phyloP scores from a whole-genome alignment of 2,797 vertebrate species.

The Clarias pachynema region DNA sequence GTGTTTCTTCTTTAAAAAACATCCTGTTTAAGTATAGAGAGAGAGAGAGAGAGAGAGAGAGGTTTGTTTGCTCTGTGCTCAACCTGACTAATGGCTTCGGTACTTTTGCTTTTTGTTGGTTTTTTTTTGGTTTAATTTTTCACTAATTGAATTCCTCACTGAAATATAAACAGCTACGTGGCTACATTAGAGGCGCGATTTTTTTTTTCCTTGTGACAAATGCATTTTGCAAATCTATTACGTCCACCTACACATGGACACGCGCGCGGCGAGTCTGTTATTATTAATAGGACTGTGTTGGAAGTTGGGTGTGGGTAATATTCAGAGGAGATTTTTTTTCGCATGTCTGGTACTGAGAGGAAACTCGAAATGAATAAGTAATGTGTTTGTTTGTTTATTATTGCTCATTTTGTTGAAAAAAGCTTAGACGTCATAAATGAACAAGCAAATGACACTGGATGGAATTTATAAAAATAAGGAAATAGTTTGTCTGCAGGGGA shows the following conservation, averaged over 20 bases:
- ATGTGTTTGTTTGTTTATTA: neutral
- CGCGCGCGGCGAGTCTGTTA: neutral
- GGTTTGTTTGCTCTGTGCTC: neutral
- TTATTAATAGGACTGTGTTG: too few relatives aligned
- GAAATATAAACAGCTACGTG: constrained; percentile 34
- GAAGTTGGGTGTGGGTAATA: too few relatives aligned
- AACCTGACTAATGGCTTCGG: constrained; percentile 6
- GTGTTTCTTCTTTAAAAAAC: neutral
- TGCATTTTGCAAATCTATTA: constrained; percentile 16
- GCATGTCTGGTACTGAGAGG: too few relatives aligned
- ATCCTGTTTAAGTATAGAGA: neutral
- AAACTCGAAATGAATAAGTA: too few relatives aligned
- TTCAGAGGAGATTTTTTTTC: too few relatives aligned
- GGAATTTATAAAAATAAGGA: neutral
- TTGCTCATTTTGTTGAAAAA: neutral
- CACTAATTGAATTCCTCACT: constrained; percentile 32
- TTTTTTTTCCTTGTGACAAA: constrained; percentile 10
- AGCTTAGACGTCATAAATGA: neutral
- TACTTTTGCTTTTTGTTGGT: neutral
- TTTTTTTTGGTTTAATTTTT: neutral
- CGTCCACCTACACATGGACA: neutral
- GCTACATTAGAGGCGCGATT: constrained; percentile 2
- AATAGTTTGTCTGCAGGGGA: neutral
- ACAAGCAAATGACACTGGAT: neutral
- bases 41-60: neutral